These are phyloP conservation scores for Carabus problematicus DNA, from an alignment of 2,888 invertebrate species.

Conservation along the genomic window DNA sequence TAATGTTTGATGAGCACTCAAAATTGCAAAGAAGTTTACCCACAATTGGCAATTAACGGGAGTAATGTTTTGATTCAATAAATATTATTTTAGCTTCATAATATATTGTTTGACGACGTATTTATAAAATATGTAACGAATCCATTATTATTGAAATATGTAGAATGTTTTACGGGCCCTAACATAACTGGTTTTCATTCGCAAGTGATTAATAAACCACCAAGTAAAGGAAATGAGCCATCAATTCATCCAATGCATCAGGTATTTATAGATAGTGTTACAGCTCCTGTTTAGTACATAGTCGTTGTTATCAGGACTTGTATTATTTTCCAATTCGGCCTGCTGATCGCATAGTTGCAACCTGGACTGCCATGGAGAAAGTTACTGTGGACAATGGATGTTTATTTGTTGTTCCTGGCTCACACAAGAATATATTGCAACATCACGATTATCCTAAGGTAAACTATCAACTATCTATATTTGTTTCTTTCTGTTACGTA, in stretches of 20 bases:
- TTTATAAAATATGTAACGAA: conserved; percentile 72
- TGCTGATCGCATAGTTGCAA: conserved; percentile 76
- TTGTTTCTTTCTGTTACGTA: no score
- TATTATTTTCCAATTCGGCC: conserved; percentile 90
- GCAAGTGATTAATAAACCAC: conserved; percentile 91
- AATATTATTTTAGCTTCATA: conserved; percentile 66
- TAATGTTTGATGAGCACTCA: no score
- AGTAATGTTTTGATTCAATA: no score
- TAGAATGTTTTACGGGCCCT: conserved; percentile 75
- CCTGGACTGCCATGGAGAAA: conserved; percentile 88
- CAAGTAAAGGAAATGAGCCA: conserved; percentile 70
- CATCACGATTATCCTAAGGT: conserved; percentile 12
- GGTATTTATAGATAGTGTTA: conserved; percentile 56
- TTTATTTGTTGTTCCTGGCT: conserved; percentile 79
- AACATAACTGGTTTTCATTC: conserved; percentile 80
- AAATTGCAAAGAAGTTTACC: no score
- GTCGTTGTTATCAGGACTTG: conserved; percentile 68
- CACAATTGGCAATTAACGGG: no score
- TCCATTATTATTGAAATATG: conserved; percentile 70
- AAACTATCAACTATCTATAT: background rate
- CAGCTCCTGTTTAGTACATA: no score
- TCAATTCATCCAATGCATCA: conserved; percentile 74
- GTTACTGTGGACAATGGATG: conserved; percentile 80
- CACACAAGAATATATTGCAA: conserved; percentile 63
- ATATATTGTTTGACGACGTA: conserved; percentile 76